Base-by-base conservation (phyloP, 1,140 invertebrate genomes). In the Bombus pascuorum region DNA sequence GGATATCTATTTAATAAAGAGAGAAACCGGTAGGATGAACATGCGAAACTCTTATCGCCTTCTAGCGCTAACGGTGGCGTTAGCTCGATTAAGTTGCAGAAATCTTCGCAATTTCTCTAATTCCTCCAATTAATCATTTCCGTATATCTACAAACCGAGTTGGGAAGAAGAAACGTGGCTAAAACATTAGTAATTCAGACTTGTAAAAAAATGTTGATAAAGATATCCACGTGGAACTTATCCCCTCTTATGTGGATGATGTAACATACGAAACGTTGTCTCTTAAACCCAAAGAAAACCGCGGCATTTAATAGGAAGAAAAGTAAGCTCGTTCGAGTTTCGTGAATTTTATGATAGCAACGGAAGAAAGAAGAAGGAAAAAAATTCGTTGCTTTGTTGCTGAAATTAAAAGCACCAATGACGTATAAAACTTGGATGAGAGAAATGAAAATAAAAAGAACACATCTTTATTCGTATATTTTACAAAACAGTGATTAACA, bases 21-120 rank as follows among this genome's bases (percentile, higher is more conserved):
- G 57, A 74, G 25, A 82, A 74, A 82, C 22, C 28, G n/a, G 42
- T 25, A 22, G n/a, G 32, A 74, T 22, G 81, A 66, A 74, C 73
- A 81, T 32, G 47, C 47, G 18, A 57, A 73, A 73, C 18, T 57
- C 8, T 57, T 70, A n/a, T 80, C 42, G 34, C 9, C 39, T 39
- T 22, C 1, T 66, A 6, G 8, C 37, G 28, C 12, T 10, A 18
- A 22, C n/a, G 2, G 10, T 34, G n/a, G 25, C 25, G 25, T 13
- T 53, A 18, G 18, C 47, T 53, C 47, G 47, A 53, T 22, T 47
- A 53, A 53, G 47, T 53, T 53, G 47, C 18, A 53, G 5, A 25
- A 47, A 13, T 39, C 37, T 13, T 59, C 28, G 2, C 6, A 42
- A 71, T 59, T 72, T 71, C 39, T 71, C 5, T 32, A 39, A 80